A percentile compares a stretch with the other conserved stretches of the same genome.
Conservation (phyloP, 2,797 vertebrate species). For the Myripristis murdjan region DNA sequence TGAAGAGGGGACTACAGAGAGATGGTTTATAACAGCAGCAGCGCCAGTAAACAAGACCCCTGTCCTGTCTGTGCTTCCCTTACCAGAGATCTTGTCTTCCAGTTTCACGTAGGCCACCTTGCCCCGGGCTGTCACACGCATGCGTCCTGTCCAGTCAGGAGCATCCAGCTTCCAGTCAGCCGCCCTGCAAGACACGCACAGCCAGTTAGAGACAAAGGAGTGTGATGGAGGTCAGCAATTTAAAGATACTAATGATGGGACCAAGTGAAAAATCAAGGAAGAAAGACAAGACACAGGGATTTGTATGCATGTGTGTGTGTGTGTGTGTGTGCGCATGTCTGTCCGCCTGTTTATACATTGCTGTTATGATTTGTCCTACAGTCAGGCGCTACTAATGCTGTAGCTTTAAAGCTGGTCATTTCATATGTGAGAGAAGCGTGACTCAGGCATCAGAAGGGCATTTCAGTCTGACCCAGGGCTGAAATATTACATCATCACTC, state of each 20-base stretch:
- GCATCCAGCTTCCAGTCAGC: slow-evolving; percentile 98
- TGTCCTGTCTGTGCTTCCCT: slow-evolving; percentile 62
- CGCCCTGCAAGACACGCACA: slow-evolving; percentile 84
- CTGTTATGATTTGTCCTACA: slow-evolving; percentile 31
- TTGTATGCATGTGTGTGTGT: slow-evolving; percentile 2
- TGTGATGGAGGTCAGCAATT: slow-evolving; percentile 21
- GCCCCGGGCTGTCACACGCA: slow-evolving; percentile 94
- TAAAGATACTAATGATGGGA: slow-evolving; percentile 27
- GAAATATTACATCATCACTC: slow-evolving; percentile 65
- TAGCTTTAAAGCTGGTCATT: slow-evolving; percentile 4
- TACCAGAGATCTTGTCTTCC: slow-evolving; percentile 96
- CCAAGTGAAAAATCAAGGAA: neutral
- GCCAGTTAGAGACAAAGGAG: slow-evolving; percentile 13
- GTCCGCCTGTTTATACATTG: neutral
- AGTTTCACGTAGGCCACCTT: slow-evolving; percentile 94
- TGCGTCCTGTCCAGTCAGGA: slow-evolving; percentile 95
- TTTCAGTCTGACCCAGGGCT: slow-evolving; percentile 50
- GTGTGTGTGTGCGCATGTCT: slow-evolving; percentile 5
- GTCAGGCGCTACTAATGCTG: slow-evolving; percentile 14
- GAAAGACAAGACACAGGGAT: slow-evolving; percentile 1
- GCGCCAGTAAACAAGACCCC: slow-evolving; percentile 59
- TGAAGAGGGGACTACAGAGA: slow-evolving; percentile 54
- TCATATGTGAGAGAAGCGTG: slow-evolving; percentile 51
- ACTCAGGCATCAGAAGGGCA: slow-evolving; percentile 40
- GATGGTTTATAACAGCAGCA: slow-evolving; percentile 65